phyloP scores from a whole-genome alignment of 2,113 vertebrate species.

The Coryphaenoides rupestris region DNA sequence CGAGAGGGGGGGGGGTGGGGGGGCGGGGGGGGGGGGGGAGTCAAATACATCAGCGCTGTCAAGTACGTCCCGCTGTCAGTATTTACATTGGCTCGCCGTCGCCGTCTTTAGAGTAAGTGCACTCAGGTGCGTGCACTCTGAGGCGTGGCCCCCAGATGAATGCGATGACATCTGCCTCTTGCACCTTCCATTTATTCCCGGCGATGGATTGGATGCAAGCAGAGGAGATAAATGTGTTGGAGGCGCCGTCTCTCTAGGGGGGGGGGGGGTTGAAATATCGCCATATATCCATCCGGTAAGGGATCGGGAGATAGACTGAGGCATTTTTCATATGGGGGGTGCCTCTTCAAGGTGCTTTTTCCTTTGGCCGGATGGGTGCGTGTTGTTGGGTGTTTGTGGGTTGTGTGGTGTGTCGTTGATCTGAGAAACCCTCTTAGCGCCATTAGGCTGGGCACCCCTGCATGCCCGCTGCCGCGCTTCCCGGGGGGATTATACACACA shows the following conservation, averaged over 20 bases:
- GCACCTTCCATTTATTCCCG: conserved; percentile 65
- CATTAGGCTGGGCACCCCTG: conserved; percentile 6
- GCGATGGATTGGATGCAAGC: conserved; percentile 68
- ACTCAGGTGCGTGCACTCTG: conserved; percentile 52
- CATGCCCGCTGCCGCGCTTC: conserved; percentile 1
- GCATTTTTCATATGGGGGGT: conserved; percentile 51
- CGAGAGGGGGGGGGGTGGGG: too few relatives aligned
- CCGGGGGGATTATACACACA: background rate
- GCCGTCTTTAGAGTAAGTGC: conserved; percentile 39
- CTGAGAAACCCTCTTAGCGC: conserved; percentile 2
- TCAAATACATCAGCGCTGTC: conserved; percentile 43
- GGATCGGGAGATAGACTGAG: conserved; percentile 49
- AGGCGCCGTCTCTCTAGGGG: conserved; percentile 53
- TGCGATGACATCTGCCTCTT: conserved; percentile 60
- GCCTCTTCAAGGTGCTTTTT: conserved; percentile 53
- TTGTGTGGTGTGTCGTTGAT: conserved; percentile 4
- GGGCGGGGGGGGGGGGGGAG: background rate
- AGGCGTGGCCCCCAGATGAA: conserved; percentile 57
- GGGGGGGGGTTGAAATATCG: conserved; percentile 63
- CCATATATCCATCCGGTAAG: conserved; percentile 56
- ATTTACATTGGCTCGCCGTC: conserved; percentile 22
- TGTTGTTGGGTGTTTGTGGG: too few relatives aligned
- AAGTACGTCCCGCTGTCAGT: conserved; percentile 21
- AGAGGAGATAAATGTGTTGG: conserved; percentile 64
- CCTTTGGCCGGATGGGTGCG: too few relatives aligned